Percentiles rank a stretch among this genome's conserved stretches.
These are phyloP conservation scores for Lycocerus yunnanus DNA, from an alignment of 2,888 invertebrate species.

Conservation along the genomic window DNA sequence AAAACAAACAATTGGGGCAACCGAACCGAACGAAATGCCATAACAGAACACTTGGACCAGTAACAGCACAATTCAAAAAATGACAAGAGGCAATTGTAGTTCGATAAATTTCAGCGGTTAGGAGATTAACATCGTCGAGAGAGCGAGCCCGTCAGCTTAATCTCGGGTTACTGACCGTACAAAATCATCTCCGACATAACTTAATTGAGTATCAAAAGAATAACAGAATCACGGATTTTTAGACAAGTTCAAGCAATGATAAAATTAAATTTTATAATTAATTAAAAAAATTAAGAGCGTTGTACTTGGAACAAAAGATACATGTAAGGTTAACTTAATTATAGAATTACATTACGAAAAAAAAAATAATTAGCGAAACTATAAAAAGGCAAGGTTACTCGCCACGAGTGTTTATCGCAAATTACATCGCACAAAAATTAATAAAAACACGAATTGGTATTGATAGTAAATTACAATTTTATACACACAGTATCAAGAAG, in stretches of 20 bases:
- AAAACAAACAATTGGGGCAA: neutral
- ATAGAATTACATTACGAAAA: neutral
- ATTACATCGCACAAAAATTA: neutral
- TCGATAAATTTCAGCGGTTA: constrained; percentile 29
- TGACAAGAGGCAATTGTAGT: constrained; percentile 4
- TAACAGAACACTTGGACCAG: neutral
- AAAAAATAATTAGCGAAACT: neutral
- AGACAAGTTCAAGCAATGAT: neutral
- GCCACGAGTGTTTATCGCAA: neutral
- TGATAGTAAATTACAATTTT: neutral
- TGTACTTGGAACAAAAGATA: neutral
- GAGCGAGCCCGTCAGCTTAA: constrained; percentile 9
- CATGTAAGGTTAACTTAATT: neutral
- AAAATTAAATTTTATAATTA: neutral
- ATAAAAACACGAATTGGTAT: neutral
- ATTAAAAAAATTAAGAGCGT: neutral
- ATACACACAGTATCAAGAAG: neutral
- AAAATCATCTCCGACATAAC: neutral
- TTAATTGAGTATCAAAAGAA: neutral
- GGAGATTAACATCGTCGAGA: constrained; percentile 26
- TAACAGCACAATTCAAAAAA: neutral
- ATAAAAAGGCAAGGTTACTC: neutral
- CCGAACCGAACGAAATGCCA: neutral
- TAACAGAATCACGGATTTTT: neutral
- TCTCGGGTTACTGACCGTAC: constrained; percentile 29